Evolutionary conservation across 2,797 vertebrate species (phyloP).

Genomic region (Peromyscus aztecus): DNA sequence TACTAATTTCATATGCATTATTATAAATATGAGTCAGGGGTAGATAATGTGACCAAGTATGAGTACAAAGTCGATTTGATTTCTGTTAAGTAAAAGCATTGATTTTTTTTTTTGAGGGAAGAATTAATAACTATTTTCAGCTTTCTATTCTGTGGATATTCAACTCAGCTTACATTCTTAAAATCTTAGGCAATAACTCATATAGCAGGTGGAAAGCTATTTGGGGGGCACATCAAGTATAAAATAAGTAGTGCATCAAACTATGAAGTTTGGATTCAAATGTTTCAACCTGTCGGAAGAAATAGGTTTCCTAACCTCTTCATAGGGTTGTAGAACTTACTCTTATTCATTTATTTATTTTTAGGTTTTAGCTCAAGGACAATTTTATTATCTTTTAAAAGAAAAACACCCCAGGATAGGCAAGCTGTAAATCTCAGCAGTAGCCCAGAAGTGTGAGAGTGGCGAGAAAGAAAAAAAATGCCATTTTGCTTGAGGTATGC

Average conservation of each 20-base stretch:
- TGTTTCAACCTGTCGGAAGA: not conserved
- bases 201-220: not conserved
- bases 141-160: not conserved
- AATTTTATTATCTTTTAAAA: not conserved
- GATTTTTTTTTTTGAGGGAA: slow-evolving; percentile 14
- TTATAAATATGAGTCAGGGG: not conserved
- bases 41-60: not conserved
- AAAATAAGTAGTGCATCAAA: not conserved
- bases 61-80: not conserved
- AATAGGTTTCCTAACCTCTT: not conserved
- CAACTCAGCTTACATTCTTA: not conserved
- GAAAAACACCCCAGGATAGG: not conserved
- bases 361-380: not conserved
- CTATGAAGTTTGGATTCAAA: not conserved
- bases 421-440: not conserved
- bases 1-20: not conserved
- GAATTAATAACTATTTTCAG: not conserved
- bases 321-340: not conserved
- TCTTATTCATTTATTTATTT: not conserved
- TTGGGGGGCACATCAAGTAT: not conserved
- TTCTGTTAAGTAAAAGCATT: slow-evolving; percentile 36
- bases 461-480: not conserved
- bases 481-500: not conserved
- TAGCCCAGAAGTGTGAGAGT: not conserved
- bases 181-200: not conserved